These are phyloP conservation scores for Caenorhabditis imperialis DNA, from an alignment of 2,888 invertebrate species.

Conservation along the genomic window DNA sequence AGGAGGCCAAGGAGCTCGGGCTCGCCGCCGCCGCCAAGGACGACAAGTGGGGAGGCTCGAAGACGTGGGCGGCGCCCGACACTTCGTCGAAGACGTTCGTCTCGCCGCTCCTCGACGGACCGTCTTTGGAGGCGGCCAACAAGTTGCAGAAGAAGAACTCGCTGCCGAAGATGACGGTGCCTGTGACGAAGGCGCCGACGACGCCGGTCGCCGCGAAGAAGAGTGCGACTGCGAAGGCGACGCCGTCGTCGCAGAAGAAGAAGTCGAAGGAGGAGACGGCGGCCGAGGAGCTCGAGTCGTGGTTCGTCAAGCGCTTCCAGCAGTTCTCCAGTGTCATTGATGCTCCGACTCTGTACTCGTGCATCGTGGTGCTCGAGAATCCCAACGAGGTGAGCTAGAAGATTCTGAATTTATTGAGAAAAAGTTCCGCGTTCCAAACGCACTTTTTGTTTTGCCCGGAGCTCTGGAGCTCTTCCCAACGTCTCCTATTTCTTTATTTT, in stretches of 20 bases:
- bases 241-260: slow-evolving; percentile 8
- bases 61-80: slow-evolving; percentile 42
- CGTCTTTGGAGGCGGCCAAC: slow-evolving; percentile 58
- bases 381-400: slow-evolving; percentile 68
- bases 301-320: slow-evolving; percentile 45
- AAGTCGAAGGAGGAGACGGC: slow-evolving; percentile 23
- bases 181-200: slow-evolving; percentile 20
- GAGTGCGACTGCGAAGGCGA: slow-evolving; percentile 9
- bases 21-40: slow-evolving; percentile 2
- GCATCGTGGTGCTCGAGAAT: slow-evolving; percentile 63
- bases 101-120: slow-evolving; percentile 60
- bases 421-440: not conserved
- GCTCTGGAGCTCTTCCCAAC: too few relatives aligned
- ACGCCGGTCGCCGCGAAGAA: slow-evolving; percentile 20
- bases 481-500: not conserved
- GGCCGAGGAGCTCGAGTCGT: slow-evolving; percentile 25
- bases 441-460: slow-evolving; percentile 6
- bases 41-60: slow-evolving; percentile 24
- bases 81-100: slow-evolving; percentile 22
- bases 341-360: slow-evolving; percentile 25
- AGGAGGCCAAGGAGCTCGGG: slow-evolving; percentile 20
- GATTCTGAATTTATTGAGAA: not conserved
- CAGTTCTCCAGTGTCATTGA: slow-evolving; percentile 11
- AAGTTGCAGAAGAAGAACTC: slow-evolving; percentile 41
- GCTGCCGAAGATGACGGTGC: slow-evolving; percentile 24